Percentiles rank a stretch among this genome's conserved stretches.
Evolutionary conservation across 1,140 invertebrate species (phyloP).

Genomic region (Drosophila nigrodunni): DNA sequence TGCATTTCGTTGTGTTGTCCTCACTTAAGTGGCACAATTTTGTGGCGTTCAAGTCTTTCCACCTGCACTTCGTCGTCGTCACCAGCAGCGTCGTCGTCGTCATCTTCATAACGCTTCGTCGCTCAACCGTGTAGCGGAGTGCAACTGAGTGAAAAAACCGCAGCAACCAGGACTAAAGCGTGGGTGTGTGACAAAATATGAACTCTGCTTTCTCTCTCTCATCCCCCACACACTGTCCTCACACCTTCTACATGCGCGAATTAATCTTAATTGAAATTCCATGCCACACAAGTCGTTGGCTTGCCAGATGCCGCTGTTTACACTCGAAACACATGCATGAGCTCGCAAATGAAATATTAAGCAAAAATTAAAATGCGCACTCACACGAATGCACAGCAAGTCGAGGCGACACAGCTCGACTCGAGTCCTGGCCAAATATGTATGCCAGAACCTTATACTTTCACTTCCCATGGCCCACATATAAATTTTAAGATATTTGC

Average conservation of each 20-base stretch:
- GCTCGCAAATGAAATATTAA: constrained; percentile 67
- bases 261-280: constrained; percentile 83
- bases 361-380: constrained; percentile 70
- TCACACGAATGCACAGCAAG: constrained; percentile 38
- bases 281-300: constrained; percentile 54
- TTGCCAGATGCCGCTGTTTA: constrained; percentile 53
- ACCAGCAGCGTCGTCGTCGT: constrained; percentile 8
- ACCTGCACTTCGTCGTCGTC: constrained; percentile 25
- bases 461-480: background rate
- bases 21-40: constrained; percentile 75
- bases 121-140: constrained; percentile 70
- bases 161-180: constrained; percentile 37
- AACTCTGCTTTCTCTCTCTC: constrained; percentile 9
- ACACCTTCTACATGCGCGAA: constrained; percentile 65
- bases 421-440: constrained; percentile 30
- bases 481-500: constrained; percentile 59
- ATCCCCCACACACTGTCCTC: background rate
- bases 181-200: constrained; percentile 13
- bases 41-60: constrained; percentile 55
- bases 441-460: background rate
- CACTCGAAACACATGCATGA: constrained; percentile 13
- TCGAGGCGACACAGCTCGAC: background rate
- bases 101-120: constrained; percentile 75
- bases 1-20: constrained; percentile 1
- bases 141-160: constrained; percentile 77